Evolutionary conservation across 2,113 vertebrate genomes (phyloP), one percentile per base, ranked within the genome.

Genomic region (Erpornis zantholeuca): DNA sequence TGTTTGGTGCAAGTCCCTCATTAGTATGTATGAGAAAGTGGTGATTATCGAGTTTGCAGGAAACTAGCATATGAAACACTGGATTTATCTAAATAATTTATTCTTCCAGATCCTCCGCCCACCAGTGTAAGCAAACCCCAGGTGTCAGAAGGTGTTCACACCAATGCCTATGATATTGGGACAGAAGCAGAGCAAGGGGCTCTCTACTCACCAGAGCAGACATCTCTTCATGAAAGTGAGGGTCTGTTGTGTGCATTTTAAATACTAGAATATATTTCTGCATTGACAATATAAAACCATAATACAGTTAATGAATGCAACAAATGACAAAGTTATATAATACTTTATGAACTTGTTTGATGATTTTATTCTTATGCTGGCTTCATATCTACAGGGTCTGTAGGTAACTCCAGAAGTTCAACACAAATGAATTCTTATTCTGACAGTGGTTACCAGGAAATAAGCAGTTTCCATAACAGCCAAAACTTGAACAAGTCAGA

Each of bases 351-450:
- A 72, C 59, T 45, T 73, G 18, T 63, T 56, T 0, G 0, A 24
- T 86, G 56, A 56, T 83, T 93, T 75, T 60, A 31, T 95, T 88
- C 88, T 94, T 86, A 54, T 57, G 18, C 64, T 92, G 80, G 10
- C 78, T 97, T 97, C 31, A 5, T 96, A 68, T 97, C 77, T 97
- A 18, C 97, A 99, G 99, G 98, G 96, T 99, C 99, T 24, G 88
- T 98, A 61, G 99, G 99, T 96, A 99, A 99, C 97, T 99, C 99
- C 3, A 99, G 98, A 96, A 99, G 98, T 97, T 99, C 99, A 82
- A 99, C 98, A 50, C 99, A 99, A 96, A 99, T 99, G 99, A 99
- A 99, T 98, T 99, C 99, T 17, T 99, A 99, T 79, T 99, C 99
- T 24, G 99, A 99, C 97, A 99, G 99, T 54, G 99, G 99, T 93